Base-by-base conservation (phyloP, 2,113 vertebrate genomes). In the Rutilus rutilus region DNA sequence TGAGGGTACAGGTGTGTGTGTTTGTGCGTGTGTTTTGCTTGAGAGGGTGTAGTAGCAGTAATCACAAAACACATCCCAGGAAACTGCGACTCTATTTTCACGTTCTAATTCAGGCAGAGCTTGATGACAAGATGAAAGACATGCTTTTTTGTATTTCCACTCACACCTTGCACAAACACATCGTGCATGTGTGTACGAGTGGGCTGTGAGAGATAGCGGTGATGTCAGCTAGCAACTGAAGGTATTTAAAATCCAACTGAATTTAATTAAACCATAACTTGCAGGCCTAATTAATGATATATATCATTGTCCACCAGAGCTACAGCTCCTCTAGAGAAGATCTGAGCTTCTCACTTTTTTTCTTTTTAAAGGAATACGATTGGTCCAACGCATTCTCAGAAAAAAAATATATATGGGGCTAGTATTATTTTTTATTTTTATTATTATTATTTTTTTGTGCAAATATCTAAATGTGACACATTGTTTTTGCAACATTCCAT, bases 221-320 rank as follows among this genome's bases (percentile, higher is more conserved):
- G 57, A 73, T 80, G 45, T 62, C 23, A 62, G 86, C 86, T 85
- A 71, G 78, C 86, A 88, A 89, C 91, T 92, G 88, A 92, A 88
- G 15, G 69, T 27, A 84, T 62, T 67, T 62, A 27, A 87, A 67
- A 83, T 4, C 59, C 19, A 33, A 81, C 42, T 54, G 67, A 33
- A 93, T 91, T 92, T 93, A 93, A 94, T 94, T 94, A 92, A 92
- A 93, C 89, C 77, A 52, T 60, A 92, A 91, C 89, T 23, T 25
- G 86, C 73, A 76, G 75, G 73, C 88, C 91, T 93, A 93, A 94
- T 94, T 94, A 93, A 89, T 92, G 91, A 92, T 92, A 92, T 93
- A 93, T 91, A 93, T 90, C 91, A 91, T 62, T 60, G 17, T 82
- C 89, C 65, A 82, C 7, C 6, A 81, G 30, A 47, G 36, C 21